Base-by-base conservation (phyloP, 2,113 vertebrate species). In the Mohoua ochrocephala region DNA sequence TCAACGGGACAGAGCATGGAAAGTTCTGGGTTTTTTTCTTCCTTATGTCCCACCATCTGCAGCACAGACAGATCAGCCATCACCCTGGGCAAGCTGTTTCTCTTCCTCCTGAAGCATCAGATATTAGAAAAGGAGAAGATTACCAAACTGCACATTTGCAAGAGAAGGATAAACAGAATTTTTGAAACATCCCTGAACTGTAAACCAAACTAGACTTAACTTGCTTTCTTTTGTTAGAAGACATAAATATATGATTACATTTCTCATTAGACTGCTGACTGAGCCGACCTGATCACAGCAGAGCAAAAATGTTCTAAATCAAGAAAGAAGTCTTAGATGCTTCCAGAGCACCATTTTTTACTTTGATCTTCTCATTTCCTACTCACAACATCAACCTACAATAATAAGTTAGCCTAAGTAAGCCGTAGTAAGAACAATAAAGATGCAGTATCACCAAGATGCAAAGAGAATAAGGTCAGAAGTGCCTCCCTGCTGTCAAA, bases 131-230 rank as follows among this genome's bases (percentile, higher is more conserved):
- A 89, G 50, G 70, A 76, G 50, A 81, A 67, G 37, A 80, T 92
- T 91, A 65, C 31, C 23, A 52, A 78, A 88, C 45, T 35, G 21
- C 37, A 53, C 41, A n/a, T 91, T 73, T 7, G 5, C 63, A 77
- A 67, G 57, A 92, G 53, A 67, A 92, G 26, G n/a, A 84, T 89
- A 81, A 96, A 86, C 80, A 87, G n/a, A 91, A 41, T 73, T 83
- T 90, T 85, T n/a, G 49, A 95, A 77, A 84, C 68, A 63, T 61
- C 42, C 50, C 42, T 91, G 91, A 79, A 89, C 75, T 68, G 80
- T 77, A 53, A 69, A 77, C n/a, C 39, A 31, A 86, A 61, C 67
- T 74, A 79, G 50, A 30, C 22, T 91, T 83, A 44, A 60, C 76
- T 95, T 44, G 39, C 31, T 89, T 95, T 91, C 59, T 86, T 92